Conservation (phyloP, 2,797 vertebrate genomes). For the Catostomus latipinnis region DNA sequence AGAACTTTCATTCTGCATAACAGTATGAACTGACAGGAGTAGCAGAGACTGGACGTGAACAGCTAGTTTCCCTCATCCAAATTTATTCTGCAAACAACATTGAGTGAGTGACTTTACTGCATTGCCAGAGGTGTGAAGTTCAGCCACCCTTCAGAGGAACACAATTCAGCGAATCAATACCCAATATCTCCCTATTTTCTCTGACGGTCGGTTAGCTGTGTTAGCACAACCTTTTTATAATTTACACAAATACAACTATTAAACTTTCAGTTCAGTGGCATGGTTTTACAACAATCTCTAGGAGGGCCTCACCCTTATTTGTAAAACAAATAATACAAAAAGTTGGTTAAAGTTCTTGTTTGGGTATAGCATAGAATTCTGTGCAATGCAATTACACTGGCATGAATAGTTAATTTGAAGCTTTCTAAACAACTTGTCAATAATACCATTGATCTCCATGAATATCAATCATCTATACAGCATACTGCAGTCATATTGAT, state of each 20-base stretch:
- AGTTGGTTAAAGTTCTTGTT: neutral
- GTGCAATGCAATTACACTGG: neutral
- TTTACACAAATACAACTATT: neutral
- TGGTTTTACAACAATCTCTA: neutral
- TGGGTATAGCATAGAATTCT: neutral
- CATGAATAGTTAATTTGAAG: neutral
- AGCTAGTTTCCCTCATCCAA: slow-evolving; percentile 1
- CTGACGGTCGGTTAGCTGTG: neutral
- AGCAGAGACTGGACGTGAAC: neutral
- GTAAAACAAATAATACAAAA: neutral
- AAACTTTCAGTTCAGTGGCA: neutral
- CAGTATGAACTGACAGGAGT: neutral
- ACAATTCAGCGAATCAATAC: neutral
- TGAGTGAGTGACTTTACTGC: slow-evolving; percentile 9
- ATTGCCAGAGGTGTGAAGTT: slow-evolving; percentile 7
- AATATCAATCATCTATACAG: neutral
- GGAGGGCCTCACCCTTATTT: neutral
- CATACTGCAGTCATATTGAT: neutral
- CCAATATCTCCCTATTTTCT: neutral
- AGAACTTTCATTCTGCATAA: neutral
- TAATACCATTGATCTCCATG: neutral
- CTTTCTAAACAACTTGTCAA: neutral
- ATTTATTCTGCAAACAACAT: slow-evolving; percentile 14
- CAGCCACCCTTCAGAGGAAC: neutral
- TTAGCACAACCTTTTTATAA: neutral